Evolutionary conservation across 2,797 vertebrate species (phyloP).

Genomic region (Pelobates cultripes): DNA sequence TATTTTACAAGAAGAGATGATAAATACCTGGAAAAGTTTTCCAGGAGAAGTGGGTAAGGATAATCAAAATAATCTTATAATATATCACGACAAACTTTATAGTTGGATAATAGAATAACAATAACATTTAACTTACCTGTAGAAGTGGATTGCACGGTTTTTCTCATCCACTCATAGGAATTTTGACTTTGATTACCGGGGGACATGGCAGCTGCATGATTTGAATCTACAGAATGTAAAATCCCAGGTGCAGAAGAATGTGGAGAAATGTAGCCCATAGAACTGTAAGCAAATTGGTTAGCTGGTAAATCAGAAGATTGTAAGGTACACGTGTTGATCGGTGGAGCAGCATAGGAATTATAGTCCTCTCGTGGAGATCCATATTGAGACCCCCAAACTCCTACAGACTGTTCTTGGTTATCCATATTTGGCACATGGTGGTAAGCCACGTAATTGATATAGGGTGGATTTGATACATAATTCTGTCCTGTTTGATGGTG

Average conservation of each 20-base stretch:
- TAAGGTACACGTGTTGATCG: slow-evolving; percentile 75
- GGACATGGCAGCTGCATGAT: slow-evolving; percentile 76
- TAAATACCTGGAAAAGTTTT: too few relatives aligned
- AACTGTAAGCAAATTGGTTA: slow-evolving; percentile 83
- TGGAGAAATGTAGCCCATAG: slow-evolving; percentile 83
- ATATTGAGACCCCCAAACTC: slow-evolving; percentile 85
- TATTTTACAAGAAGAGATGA: too few relatives aligned
- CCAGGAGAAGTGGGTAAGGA: too few relatives aligned
- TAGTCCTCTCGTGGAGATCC: slow-evolving; percentile 87
- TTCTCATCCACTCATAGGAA: slow-evolving; percentile 94
- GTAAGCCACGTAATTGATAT: slow-evolving; percentile 89
- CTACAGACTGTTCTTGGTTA: slow-evolving; percentile 74
- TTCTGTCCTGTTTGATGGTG: slow-evolving; percentile 84
- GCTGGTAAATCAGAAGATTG: slow-evolving; percentile 83
- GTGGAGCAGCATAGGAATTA: slow-evolving; percentile 82
- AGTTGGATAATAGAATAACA: not conserved
- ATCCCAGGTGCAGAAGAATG: slow-evolving; percentile 75
- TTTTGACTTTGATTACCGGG: slow-evolving; percentile 85
- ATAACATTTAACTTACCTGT: slow-evolving; percentile 74
- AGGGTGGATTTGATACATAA: slow-evolving; percentile 86
- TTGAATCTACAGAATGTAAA: slow-evolving; percentile 79
- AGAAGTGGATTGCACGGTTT: slow-evolving; percentile 84
- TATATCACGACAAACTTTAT: not conserved
- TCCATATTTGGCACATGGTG: slow-evolving; percentile 88
- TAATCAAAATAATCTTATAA: not conserved